Conservation (phyloP, 35 echinoderm and acorn worm species). For the Apostichopus japonicus region DNA sequence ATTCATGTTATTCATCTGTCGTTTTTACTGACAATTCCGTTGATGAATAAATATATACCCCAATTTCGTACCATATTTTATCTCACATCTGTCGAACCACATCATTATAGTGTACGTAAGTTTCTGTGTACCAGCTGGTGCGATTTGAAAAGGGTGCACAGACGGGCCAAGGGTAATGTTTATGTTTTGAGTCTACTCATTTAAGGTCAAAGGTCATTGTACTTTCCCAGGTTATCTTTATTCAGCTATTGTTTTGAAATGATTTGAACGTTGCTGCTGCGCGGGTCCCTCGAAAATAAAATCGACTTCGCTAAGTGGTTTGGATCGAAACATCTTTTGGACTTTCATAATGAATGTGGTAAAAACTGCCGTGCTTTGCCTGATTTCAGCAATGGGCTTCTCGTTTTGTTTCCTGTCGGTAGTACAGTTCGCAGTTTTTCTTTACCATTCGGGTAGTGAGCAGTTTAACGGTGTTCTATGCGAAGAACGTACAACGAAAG, state of each 20-base stretch:
- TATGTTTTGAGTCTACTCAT: not conserved
- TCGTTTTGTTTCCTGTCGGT: constrained; percentile 58
- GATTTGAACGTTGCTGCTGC: not conserved
- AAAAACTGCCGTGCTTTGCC: constrained; percentile 13
- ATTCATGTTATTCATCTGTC: constrained; percentile 7
- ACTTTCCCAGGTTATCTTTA: constrained; percentile 20
- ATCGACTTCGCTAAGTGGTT: not conserved
- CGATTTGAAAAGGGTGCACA: not conserved
- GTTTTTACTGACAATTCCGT: not conserved
- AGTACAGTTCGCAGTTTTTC: constrained; percentile 61
- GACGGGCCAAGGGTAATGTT: not conserved
- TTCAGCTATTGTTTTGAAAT: no score
- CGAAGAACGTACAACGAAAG: not conserved
- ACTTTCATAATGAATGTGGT: not conserved
- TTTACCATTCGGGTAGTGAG: constrained; percentile 33
- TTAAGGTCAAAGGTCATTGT: constrained; percentile 25
- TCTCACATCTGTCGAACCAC: not conserved
- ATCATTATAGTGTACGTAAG: not conserved
- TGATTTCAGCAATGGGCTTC: constrained; percentile 47
- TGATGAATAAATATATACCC: not conserved
- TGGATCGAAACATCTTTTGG: not conserved
- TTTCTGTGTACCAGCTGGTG: not conserved
- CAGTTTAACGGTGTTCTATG: not conserved
- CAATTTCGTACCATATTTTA: not conserved
- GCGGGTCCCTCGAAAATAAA: not conserved